These are phyloP conservation scores for Lasioglossum malachurum DNA, from an alignment of 2,888 invertebrate genomes.

Conservation along the genomic window DNA sequence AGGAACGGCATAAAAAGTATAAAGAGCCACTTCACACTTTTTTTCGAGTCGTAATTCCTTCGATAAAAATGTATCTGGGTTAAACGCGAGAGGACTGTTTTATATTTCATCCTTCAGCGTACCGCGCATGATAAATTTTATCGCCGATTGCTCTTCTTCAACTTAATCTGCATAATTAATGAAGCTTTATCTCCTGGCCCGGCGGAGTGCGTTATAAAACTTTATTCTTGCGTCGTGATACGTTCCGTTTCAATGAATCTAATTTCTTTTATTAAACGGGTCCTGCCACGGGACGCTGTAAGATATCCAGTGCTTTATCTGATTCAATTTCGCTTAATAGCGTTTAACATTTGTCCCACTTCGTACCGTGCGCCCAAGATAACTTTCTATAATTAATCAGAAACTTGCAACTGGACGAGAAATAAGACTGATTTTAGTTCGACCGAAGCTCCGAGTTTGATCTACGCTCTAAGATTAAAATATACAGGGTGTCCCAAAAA, in stretches of 20 bases:
- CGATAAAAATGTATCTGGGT: conserved; percentile 59
- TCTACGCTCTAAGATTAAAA: background rate
- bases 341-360: background rate
- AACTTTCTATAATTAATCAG: background rate
- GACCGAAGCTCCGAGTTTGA: background rate
- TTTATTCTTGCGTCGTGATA: conserved; percentile 7
- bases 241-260: conserved; percentile 17
- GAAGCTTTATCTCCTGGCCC: conserved; percentile 27
- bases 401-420: background rate
- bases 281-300: too few relatives aligned
- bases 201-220: background rate
- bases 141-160: conserved; percentile 43
- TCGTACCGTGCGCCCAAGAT: background rate
- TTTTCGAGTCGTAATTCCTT: conserved; percentile 46
- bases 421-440: background rate
- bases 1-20: conserved; percentile 39
- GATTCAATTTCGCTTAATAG: background rate
- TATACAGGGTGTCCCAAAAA: too few relatives aligned
- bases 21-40: conserved; percentile 44
- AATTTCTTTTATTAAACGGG: background rate
- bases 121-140: conserved; percentile 43
- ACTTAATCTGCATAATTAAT: conserved; percentile 56
- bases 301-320: background rate
- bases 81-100: conserved; percentile 46
- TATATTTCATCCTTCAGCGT: conserved; percentile 43